Conservation (phyloP, 2,888 invertebrate species). For the Papilio protenor region DNA sequence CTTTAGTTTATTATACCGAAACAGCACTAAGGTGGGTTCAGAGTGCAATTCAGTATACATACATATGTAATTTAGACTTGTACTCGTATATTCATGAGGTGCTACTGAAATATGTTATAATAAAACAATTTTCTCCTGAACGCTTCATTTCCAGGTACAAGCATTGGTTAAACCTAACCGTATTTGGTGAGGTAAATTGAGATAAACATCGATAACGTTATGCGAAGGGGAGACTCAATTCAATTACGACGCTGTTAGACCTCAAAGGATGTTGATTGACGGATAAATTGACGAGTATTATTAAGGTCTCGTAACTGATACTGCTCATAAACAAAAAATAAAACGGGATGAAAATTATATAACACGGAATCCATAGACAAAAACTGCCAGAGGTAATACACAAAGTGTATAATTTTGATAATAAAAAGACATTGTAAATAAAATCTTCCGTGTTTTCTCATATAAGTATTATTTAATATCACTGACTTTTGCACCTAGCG, state of each 20-base stretch:
- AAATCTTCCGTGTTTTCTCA: no score
- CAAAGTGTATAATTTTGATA: no score
- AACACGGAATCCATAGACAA: no score
- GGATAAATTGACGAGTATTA: conserved; percentile 12
- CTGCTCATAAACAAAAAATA: background rate
- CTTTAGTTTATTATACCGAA: no score
- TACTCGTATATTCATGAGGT: background rate
- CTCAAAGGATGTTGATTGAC: conserved; percentile 25
- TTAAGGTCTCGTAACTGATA: conserved; percentile 4
- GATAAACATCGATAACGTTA: conserved; percentile 27
- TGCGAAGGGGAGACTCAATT: conserved; percentile 14
- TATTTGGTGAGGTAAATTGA: conserved; percentile 27
- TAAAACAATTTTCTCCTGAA: background rate
- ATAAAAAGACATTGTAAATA: no score
- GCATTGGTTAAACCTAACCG: background rate
- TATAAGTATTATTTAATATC: no score
- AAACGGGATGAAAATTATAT: background rate
- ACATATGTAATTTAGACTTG: no score
- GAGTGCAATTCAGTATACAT: no score
- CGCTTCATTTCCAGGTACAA: background rate
- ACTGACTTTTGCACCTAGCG: conserved; percentile 49
- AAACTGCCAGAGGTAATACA: no score
- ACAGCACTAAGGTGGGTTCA: no score
- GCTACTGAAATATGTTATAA: background rate
- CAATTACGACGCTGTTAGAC: conserved; percentile 21